These are phyloP conservation scores for Nycteola revayana DNA, from an alignment of 2,888 invertebrate genomes.

Conservation along the genomic window DNA sequence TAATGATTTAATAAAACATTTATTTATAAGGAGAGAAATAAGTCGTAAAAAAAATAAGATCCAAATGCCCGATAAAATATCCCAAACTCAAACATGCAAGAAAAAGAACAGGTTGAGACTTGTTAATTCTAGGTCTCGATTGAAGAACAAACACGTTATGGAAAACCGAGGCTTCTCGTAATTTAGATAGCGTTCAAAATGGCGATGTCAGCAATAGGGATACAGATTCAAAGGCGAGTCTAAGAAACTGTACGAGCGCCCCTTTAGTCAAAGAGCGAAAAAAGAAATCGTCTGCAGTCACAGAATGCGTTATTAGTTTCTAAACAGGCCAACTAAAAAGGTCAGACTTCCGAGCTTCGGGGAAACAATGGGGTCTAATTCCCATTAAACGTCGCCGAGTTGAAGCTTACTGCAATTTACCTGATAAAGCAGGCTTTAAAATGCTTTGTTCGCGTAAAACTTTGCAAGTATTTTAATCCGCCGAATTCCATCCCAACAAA, in stretches of 20 bases:
- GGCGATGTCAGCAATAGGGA: slow-evolving; percentile 14
- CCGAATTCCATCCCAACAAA: slow-evolving; percentile 13
- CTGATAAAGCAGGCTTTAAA: slow-evolving; percentile 13
- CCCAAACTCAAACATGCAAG: slow-evolving; percentile 21
- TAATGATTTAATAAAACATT: too few species aligned
- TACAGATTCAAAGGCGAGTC: slow-evolving; percentile 25
- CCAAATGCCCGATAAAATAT: slow-evolving; percentile 21
- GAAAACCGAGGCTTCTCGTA: slow-evolving; percentile 26
- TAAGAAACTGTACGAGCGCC: slow-evolving; percentile 25
- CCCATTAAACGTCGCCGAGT: slow-evolving; percentile 5
- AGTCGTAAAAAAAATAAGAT: slow-evolving; percentile 9
- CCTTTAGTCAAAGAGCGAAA: slow-evolving; percentile 20
- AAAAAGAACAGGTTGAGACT: slow-evolving; percentile 29
- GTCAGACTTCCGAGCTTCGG: neutral
- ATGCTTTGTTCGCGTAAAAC: too few species aligned
- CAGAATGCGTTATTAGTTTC: slow-evolving; percentile 28
- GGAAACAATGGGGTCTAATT: slow-evolving; percentile 7
- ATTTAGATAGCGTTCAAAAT: slow-evolving; percentile 29
- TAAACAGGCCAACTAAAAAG: slow-evolving; percentile 22
- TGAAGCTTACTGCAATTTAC: slow-evolving; percentile 8
- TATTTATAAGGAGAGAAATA: neutral
- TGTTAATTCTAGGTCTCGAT: slow-evolving; percentile 37
- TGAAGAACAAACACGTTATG: slow-evolving; percentile 20
- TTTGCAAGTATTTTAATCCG: slow-evolving; percentile 24
- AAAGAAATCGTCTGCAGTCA: slow-evolving; percentile 12